Evolutionary conservation across 1,140 invertebrate genomes (phyloP).

Genomic region (Lepidurus packardi): DNA sequence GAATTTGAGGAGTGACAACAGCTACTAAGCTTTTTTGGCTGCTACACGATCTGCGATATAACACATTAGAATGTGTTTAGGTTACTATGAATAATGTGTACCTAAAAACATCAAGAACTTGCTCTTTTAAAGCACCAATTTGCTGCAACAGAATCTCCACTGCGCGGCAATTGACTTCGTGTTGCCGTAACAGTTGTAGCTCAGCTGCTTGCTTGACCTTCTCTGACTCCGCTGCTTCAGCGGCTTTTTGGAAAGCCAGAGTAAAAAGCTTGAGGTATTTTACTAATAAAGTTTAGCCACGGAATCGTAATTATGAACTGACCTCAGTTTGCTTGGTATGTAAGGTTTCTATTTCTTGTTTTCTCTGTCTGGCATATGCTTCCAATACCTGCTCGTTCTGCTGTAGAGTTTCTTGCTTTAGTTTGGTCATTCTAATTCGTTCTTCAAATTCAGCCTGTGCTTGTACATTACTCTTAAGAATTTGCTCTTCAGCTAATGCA

Average conservation of each 20-base stretch:
- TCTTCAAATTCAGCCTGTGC: not conserved
- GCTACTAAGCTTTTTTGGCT: not conserved
- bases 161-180: not conserved
- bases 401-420: not conserved
- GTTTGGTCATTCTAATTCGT: not conserved
- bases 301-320: not conserved
- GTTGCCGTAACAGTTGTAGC: not conserved
- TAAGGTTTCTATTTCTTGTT: not conserved
- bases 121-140: not conserved
- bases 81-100: not conserved
- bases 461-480: not conserved
- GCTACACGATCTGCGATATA: not conserved
- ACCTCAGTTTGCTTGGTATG: not conserved
- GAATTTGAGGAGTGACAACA: not conserved
- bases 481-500: not conserved
- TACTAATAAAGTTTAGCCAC: not conserved
- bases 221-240: not conserved
- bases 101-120: not conserved
- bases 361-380: slow-evolving; percentile 6
- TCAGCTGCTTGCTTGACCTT: not conserved
- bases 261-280: not conserved
- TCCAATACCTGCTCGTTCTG: not conserved
- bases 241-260: not conserved
- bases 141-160: not conserved
- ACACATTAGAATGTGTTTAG: not conserved